Percentiles rank a stretch among this genome's conserved stretches.
Conservation (phyloP, 1,140 invertebrate genomes). For the Bombus waltoni region DNA sequence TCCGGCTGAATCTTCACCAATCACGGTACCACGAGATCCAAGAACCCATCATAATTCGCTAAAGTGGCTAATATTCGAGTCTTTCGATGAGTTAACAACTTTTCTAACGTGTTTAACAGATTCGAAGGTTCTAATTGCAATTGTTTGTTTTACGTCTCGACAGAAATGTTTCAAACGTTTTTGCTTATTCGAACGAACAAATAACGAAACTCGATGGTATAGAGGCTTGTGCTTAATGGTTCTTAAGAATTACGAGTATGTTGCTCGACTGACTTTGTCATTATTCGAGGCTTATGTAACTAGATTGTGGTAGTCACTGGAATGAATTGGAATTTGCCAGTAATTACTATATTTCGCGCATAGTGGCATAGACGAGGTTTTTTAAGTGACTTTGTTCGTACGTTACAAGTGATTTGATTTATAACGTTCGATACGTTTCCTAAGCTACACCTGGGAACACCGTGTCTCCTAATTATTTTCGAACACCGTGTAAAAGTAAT, state of each 20-base stretch:
- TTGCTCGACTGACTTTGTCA: not conserved
- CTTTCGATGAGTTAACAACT: not conserved
- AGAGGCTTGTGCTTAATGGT: not conserved
- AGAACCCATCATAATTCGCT: slow-evolving; percentile 45
- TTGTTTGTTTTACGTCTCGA: not conserved
- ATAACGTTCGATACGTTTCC: not conserved
- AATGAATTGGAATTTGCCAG: not conserved
- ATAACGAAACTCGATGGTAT: not conserved
- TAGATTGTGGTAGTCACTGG: not conserved
- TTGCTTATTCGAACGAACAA: not conserved
- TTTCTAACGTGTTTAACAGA: slow-evolving; percentile 16
- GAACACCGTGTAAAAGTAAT: not conserved
- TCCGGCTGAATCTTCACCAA: slow-evolving; percentile 42
- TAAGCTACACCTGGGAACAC: not conserved
- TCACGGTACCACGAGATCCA: not conserved
- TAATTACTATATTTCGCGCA: not conserved
- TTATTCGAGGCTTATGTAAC: not conserved
- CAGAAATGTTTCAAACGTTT: not conserved
- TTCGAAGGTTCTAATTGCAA: not conserved
- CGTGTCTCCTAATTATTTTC: not conserved
- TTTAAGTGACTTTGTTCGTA: not conserved
- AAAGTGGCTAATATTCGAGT: slow-evolving; percentile 15
- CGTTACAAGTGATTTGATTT: not conserved
- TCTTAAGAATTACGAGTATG: not conserved
- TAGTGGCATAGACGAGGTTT: not conserved